Conservation (phyloP, 1,140 invertebrate genomes). For the Oncopodura yosiiana region DNA sequence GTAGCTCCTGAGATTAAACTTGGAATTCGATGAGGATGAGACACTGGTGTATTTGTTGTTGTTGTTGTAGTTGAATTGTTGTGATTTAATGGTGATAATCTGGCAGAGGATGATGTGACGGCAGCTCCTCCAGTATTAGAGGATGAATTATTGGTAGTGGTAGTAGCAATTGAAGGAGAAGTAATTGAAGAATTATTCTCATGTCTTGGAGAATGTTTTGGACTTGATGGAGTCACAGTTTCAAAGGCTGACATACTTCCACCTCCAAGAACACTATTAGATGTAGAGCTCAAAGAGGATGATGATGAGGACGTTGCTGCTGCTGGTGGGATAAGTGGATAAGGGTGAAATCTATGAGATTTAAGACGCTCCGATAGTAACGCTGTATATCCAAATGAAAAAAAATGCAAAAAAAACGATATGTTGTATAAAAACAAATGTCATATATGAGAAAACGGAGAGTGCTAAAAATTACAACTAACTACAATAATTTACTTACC, state of each 20-base stretch:
- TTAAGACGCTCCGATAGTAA: slow-evolving; percentile 46
- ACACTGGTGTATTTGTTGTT: neutral
- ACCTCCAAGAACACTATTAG: slow-evolving; percentile 38
- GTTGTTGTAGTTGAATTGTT: slow-evolving; percentile 13
- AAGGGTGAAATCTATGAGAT: slow-evolving; percentile 69
- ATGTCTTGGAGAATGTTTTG: slow-evolving; percentile 47
- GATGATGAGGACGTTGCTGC: slow-evolving; percentile 38
- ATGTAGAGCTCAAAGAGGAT: slow-evolving; percentile 35
- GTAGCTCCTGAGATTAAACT: slow-evolving; percentile 38
- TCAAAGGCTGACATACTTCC: slow-evolving; percentile 65
- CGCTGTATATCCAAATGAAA: slow-evolving; percentile 31
- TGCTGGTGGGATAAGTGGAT: slow-evolving; percentile 52
- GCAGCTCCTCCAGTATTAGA: neutral
- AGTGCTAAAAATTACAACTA: too few species aligned
- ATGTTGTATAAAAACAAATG: too few species aligned
- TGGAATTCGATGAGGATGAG: slow-evolving; percentile 12
- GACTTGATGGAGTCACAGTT: slow-evolving; percentile 60
- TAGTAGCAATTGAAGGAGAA: slow-evolving; percentile 43
- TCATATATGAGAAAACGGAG: too few species aligned
- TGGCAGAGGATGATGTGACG: slow-evolving; percentile 8
- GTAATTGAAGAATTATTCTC: slow-evolving; percentile 43
- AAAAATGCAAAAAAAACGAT: too few species aligned
- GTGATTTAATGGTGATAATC: slow-evolving; percentile 32
- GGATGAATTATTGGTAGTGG: slow-evolving; percentile 34
- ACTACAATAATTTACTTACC: slow-evolving; percentile 33